phyloP scores from a whole-genome alignment of 2,888 invertebrate species.

The Ferdinandea cuprea region DNA sequence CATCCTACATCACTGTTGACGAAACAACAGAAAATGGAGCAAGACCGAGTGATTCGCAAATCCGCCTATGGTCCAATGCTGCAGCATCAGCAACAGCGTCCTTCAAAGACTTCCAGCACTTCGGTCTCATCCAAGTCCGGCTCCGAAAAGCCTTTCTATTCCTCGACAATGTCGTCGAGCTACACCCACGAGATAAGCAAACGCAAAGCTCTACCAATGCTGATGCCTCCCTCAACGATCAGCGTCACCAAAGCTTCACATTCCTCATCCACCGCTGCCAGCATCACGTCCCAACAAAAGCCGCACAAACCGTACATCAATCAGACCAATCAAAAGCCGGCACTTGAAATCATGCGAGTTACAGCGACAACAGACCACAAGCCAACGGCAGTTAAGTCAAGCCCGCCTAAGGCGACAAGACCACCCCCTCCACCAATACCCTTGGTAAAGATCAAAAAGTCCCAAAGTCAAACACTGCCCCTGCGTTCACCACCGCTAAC shows the following conservation, averaged over 20 bases:
- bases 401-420: conserved; percentile 79
- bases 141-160: conserved; percentile 77
- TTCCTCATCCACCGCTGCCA: conserved; percentile 73
- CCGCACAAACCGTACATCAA: conserved; percentile 59
- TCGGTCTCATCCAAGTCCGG: conserved; percentile 38
- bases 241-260: conserved; percentile 76
- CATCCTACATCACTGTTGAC: conserved; percentile 70
- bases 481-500: conserved; percentile 73
- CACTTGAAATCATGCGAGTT: conserved; percentile 80
- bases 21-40: conserved; percentile 79
- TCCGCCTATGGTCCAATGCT: conserved; percentile 69
- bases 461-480: conserved; percentile 75
- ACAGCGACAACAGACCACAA: conserved; percentile 32
- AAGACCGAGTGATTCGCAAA: conserved; percentile 75
- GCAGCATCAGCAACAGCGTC: conserved; percentile 38
- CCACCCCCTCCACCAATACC: conserved; percentile 85
- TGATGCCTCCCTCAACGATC: conserved; percentile 79
- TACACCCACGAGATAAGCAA: conserved; percentile 77
- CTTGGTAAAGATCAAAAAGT: conserved; percentile 83
- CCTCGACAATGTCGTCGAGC: conserved; percentile 76
- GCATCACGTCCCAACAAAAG: conserved; percentile 65
- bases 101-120: conserved; percentile 29
- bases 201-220: conserved; percentile 75
- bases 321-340: conserved; percentile 76
- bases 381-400: conserved; percentile 75